Evolutionary conservation across 2,888 invertebrate species (phyloP), one percentile per base, ranked within the genome.

Genomic region (Aricia artaxerxes): DNA sequence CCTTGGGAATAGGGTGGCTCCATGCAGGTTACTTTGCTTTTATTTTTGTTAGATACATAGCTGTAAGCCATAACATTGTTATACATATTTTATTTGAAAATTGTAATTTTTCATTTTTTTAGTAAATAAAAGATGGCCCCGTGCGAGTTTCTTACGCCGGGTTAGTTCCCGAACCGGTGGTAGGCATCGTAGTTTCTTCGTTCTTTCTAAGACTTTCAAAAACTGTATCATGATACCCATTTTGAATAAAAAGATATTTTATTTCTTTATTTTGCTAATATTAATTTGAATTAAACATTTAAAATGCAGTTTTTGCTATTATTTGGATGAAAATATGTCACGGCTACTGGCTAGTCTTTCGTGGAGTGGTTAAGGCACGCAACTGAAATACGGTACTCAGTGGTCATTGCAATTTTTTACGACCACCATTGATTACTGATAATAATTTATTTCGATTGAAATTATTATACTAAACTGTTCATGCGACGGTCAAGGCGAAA

Each of bases 311-410:
- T 61, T 9, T 9, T 61, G 61, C 24, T 24, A 24, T 61, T 1
- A 61, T 24, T n/a, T 61, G 61, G 61, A 24, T 61, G 7, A 24
- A 61, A 61, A 61, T 61, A 61, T 61, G 61, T 61, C 61, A 61
- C 61, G 61, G 61, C 24, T 61, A 61, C 24, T 61, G 9, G 61
- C n/a, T 61, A 61, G 7, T 24, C 61, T 61, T 61, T 61, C 61
- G 61, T 61, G 61, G 61, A 7, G 61, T 61, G 7, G 7, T 2
- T 61, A 5, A 61, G 24, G 7, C n/a, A 61, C 61, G 61, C 61
- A 24, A 61, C 9, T 61, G 24, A 24, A 61, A 5, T 24, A 61
- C 61, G 4, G 61, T 7, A 9, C 61, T 61, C 61, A 1, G 61
- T 7, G 24, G 61, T 61, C 24, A 61, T 24, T 61, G 61, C 61